These are phyloP conservation scores for Teinopalpus imperialis DNA, from an alignment of 2,888 invertebrate species.

Conservation along the genomic window DNA sequence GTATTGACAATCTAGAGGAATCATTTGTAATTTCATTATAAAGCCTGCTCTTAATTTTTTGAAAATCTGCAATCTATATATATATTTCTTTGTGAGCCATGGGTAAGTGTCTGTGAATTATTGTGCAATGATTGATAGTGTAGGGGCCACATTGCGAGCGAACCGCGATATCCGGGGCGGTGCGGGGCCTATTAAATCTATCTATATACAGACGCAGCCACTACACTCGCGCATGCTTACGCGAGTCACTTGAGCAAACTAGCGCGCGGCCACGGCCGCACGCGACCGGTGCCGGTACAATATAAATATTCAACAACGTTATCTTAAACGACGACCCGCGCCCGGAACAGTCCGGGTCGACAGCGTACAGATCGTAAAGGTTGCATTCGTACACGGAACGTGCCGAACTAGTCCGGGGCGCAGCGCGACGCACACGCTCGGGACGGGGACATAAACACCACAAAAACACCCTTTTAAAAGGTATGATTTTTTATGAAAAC, in stretches of 20 bases:
- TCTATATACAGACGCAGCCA: constrained; percentile 71
- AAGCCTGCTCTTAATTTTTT: too few relatives aligned
- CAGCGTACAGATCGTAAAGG: constrained; percentile 11
- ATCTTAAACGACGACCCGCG: constrained; percentile 37
- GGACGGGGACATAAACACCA: constrained; percentile 54
- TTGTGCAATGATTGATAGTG: not conserved
- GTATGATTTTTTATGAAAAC: constrained; percentile 45
- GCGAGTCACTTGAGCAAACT: constrained; percentile 71
- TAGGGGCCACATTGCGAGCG: constrained; percentile 4
- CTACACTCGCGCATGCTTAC: constrained; percentile 62
- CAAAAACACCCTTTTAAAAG: constrained; percentile 50
- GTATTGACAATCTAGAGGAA: too few relatives aligned
- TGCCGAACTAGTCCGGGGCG: constrained; percentile 16
- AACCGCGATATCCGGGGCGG: constrained; percentile 29
- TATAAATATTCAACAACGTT: constrained; percentile 53
- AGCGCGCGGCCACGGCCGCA: constrained; percentile 40
- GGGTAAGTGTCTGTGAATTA: too few relatives aligned
- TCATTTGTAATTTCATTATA: too few relatives aligned
- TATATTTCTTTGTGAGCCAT: too few relatives aligned
- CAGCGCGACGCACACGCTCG: constrained; percentile 44
- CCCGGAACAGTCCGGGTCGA: constrained; percentile 24
- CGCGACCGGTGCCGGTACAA: constrained; percentile 43
- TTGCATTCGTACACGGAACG: constrained; percentile 11
- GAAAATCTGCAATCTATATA: too few relatives aligned
- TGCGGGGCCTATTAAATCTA: constrained; percentile 59